Conservation (phyloP, 2,113 vertebrate species). For the Noctilio leporinus region DNA sequence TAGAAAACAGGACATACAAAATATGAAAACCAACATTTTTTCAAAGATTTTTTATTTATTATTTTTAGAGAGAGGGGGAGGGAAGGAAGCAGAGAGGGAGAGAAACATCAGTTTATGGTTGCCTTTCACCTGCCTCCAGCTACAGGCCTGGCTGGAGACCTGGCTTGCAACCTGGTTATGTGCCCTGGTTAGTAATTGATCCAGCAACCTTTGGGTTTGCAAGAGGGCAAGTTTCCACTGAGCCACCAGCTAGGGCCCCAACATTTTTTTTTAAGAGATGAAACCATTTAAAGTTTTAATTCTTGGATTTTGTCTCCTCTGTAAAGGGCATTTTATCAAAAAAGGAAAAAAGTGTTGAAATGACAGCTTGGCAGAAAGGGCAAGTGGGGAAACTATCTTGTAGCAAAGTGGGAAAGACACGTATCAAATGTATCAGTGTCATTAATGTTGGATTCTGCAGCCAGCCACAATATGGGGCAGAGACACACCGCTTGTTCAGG, state of each 20-base stretch:
- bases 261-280: background rate
- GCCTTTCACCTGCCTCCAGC: too few species aligned
- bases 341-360: background rate
- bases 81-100: too few species aligned
- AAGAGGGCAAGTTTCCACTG: too few species aligned
- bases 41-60: too few species aligned
- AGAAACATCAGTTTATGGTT: too few species aligned
- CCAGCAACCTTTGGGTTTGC: too few species aligned
- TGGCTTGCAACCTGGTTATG: too few species aligned
- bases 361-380: background rate
- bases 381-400: background rate
- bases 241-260: too few species aligned
- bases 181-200: too few species aligned
- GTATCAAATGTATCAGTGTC: background rate
- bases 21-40: background rate
- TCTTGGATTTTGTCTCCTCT: background rate
- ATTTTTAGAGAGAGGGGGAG: too few species aligned
- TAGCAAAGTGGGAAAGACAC: background rate
- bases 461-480: accelerated
- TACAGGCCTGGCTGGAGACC: too few species aligned
- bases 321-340: constrained; percentile 14
- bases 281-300: background rate
- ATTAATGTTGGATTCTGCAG: background rate
- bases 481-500: background rate
- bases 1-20: background rate